A percentile compares a stretch with the other conserved stretches of the same genome.
phyloP scores from a whole-genome alignment of 2,113 vertebrate genomes.

The Trogon melanurus region DNA sequence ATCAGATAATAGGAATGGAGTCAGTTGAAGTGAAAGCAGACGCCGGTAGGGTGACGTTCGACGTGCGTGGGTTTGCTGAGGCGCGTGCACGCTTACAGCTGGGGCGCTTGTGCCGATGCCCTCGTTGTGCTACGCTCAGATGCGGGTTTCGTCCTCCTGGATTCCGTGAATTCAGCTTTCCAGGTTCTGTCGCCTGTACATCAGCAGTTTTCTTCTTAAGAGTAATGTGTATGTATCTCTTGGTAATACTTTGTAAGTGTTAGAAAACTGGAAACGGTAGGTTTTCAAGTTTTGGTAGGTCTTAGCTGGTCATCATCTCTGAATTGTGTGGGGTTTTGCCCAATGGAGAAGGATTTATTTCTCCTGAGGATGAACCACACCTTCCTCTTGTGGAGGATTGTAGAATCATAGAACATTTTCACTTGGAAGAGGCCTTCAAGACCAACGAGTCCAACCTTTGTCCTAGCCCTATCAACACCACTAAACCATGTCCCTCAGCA shows the following conservation, averaged over 20 bases:
- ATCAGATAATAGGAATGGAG: not conserved
- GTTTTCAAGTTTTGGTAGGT: not conserved
- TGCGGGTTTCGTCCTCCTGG: not conserved
- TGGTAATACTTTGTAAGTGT: not conserved
- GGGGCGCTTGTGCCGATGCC: not conserved
- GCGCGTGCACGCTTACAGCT: not conserved
- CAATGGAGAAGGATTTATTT: not conserved
- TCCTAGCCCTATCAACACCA: too few species aligned
- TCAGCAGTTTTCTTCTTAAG: not conserved
- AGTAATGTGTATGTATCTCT: not conserved
- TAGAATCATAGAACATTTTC: too few species aligned
- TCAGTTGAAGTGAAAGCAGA: not conserved
- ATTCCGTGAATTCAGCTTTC: not conserved
- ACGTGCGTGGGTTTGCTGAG: not conserved
- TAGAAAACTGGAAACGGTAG: not conserved
- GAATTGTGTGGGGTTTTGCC: accelerated
- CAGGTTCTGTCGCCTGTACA: not conserved
- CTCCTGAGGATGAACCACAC: not conserved
- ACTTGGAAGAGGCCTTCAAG: too few species aligned
- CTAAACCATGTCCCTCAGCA: too few species aligned
- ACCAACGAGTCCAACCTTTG: too few species aligned
- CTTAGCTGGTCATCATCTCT: not conserved
- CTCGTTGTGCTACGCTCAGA: not conserved
- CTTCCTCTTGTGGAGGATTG: not conserved
- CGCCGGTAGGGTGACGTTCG: not conserved